Evolutionary conservation across 2,113 vertebrate genomes (phyloP).

Genomic region (Paramormyrops kingsleyae): DNA sequence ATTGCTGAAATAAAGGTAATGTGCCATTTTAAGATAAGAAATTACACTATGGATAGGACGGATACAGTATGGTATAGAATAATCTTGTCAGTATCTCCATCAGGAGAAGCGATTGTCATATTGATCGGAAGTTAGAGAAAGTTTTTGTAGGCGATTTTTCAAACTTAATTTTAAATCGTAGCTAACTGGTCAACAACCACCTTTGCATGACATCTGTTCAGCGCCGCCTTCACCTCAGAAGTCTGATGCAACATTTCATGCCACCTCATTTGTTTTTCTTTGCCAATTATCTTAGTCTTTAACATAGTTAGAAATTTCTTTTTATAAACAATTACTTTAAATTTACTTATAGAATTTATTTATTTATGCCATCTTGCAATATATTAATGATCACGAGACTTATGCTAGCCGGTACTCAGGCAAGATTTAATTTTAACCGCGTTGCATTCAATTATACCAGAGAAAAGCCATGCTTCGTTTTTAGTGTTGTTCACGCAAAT

Average conservation of each 20-base stretch:
- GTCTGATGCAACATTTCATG: constrained; percentile 78
- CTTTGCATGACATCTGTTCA: not conserved
- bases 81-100: not conserved
- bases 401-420: not conserved
- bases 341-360: not conserved
- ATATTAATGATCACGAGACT: not conserved
- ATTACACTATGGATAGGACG: not conserved
- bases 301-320: not conserved
- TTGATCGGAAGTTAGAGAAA: not conserved
- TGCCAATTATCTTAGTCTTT: not conserved
- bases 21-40: not conserved
- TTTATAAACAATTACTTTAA: not conserved
- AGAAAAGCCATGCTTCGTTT: not conserved
- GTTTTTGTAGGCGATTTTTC: not conserved
- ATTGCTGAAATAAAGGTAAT: constrained; percentile 78
- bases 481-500: not conserved
- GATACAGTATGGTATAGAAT: not conserved
- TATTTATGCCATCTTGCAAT: not conserved
- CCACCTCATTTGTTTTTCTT: not conserved
- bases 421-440: not conserved
- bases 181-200: not conserved
- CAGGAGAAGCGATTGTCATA: not conserved
- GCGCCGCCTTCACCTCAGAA: constrained; percentile 41
- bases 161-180: not conserved
- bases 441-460: not conserved